Percentiles rank a stretch among this genome's conserved stretches.
Evolutionary conservation across 1,140 invertebrate genomes (phyloP).

Genomic region (Metaphire vulgaris): DNA sequence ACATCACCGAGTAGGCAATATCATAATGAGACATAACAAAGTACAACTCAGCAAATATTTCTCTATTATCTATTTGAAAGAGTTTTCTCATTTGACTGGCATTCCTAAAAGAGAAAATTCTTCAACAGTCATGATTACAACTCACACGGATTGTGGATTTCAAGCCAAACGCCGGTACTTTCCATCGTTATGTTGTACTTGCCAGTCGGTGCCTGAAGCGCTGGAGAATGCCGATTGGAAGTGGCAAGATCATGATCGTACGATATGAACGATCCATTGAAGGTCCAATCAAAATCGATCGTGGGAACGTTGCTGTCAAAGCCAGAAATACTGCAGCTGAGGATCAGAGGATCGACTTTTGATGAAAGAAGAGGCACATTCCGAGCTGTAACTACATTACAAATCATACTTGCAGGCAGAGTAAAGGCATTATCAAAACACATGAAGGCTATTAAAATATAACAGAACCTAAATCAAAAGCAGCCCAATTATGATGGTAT

Average conservation of each 20-base stretch:
- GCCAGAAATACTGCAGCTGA: neutral
- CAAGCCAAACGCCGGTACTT: neutral
- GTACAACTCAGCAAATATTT: too few relatives aligned
- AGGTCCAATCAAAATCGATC: neutral
- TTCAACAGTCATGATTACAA: too few relatives aligned
- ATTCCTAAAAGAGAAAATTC: too few relatives aligned
- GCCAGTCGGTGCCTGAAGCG: neutral
- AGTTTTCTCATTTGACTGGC: too few relatives aligned
- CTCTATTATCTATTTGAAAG: too few relatives aligned
- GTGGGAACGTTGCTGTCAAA: neutral
- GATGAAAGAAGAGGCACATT: neutral
- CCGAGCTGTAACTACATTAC: neutral
- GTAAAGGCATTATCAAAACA: too few relatives aligned
- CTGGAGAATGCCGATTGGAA: neutral
- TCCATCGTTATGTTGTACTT: neutral
- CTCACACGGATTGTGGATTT: neutral
- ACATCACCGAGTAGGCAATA: too few relatives aligned
- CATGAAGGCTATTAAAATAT: too few relatives aligned
- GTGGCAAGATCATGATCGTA: neutral
- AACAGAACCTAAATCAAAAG: too few relatives aligned
- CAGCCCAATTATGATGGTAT: too few relatives aligned
- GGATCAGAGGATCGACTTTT: neutral
- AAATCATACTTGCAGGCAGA: neutral
- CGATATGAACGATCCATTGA: neutral
- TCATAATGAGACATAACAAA: too few relatives aligned